Evolutionary conservation across 2,797 vertebrate species (phyloP), one percentile per base, ranked within the genome.

Genomic region (Eleutherodactylus coqui): DNA sequence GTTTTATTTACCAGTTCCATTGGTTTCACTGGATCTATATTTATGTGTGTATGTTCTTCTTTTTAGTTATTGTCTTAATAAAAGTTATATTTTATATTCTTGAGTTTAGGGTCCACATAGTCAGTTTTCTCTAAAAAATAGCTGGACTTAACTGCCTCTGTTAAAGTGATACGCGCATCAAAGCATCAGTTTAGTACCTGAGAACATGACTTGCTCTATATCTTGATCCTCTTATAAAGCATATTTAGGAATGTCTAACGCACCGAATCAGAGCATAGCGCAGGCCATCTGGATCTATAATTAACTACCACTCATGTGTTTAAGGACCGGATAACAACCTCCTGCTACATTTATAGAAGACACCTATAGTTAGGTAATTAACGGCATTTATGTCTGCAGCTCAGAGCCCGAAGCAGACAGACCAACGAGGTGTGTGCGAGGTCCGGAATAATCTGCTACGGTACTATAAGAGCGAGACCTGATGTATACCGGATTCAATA

Each of bases 241-340:
- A n/a, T n/a, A n/a, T n/a, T n/a, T 43, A 72, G 69, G 24, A 21
- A n/a, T 72, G 17, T 43, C 38, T 72, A 38, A n/a, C 6, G 36
- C 38, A n/a, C n/a, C 9, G 13, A 24, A 72, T 24, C 55, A 60
- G 14, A 62, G 55, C 24, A 13, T 7, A n/a, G n/a, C n/a, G n/a
- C n/a, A 41, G 16, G 53, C 77, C 77, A 79, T 62, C 79, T 69
- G 79, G 79, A 43, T 67, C 41, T 62, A 81, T 34, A 81, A 67
- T 69, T 49, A 67, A 19, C 43, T 36, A 34, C 64, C 24, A 45
- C 16, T 62, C 60, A 17, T 45, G 45, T 36, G 58, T 81, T 21
- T 67, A 67, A 47, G 64, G 27, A 62, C 36, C 14, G 38, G 43
- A 67, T 67, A 64, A 67, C 36, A 34, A 13, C 21, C n/a, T 10